Percentiles rank a stretch among this genome's conserved stretches.
phyloP scores from a whole-genome alignment of 1,140 invertebrate species.

The Maconellicoccus hirsutus region DNA sequence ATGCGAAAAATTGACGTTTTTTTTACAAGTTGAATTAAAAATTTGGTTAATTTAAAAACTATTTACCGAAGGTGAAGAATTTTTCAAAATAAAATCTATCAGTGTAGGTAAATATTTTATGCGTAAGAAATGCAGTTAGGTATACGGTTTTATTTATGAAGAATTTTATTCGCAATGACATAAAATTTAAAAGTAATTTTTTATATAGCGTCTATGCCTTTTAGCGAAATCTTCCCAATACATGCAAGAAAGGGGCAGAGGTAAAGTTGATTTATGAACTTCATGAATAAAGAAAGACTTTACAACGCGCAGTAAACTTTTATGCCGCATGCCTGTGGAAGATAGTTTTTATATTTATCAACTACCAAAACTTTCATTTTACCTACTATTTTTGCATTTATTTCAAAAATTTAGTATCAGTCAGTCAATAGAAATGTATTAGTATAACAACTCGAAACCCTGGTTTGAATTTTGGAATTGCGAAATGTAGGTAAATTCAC shows the following conservation, averaged over 20 bases:
- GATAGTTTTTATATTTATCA: not conserved
- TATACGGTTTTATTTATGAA: not conserved
- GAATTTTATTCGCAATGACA: not conserved
- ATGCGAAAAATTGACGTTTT: too few species aligned
- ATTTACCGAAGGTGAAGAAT: too few species aligned
- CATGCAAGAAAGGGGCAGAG: not conserved
- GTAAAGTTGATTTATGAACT: not conserved
- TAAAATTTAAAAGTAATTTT: constrained; percentile 10
- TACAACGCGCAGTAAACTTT: not conserved
- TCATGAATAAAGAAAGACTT: not conserved
- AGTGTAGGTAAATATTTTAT: too few species aligned
- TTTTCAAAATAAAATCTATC: too few species aligned
- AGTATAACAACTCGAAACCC: too few species aligned
- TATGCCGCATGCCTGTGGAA: not conserved
- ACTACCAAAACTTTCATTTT: not conserved
- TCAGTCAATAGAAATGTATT: not conserved
- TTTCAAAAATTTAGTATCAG: not conserved
- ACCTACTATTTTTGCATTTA: not conserved
- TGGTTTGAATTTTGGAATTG: too few species aligned
- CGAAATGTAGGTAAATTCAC: too few species aligned
- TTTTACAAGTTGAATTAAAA: too few species aligned
- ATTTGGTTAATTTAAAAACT: too few species aligned
- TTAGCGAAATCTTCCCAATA: not conserved
- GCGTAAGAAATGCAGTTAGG: too few species aligned
- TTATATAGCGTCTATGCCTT: not conserved